phyloP scores from a whole-genome alignment of 2,888 invertebrate genomes.

The Stenotaenia linearis region DNA sequence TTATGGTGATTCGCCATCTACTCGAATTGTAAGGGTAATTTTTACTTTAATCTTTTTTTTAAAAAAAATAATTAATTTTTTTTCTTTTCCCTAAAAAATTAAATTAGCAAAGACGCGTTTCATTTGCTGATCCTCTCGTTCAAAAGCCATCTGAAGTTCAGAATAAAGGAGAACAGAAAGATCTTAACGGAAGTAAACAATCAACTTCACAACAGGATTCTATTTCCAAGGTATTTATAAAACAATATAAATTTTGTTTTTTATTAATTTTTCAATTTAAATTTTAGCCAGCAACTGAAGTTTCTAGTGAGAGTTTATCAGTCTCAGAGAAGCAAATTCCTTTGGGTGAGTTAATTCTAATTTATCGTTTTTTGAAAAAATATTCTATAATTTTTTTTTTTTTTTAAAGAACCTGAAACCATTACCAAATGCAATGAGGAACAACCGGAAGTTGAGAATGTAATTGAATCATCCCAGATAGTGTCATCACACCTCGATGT shows the following conservation, averaged over 20 bases:
- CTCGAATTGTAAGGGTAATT: background rate
- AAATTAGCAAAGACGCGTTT: background rate
- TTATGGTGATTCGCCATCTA: background rate
- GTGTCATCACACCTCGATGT: background rate
- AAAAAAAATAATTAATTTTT: background rate
- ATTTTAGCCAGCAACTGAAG: background rate
- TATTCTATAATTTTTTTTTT: no score
- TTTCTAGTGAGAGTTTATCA: background rate
- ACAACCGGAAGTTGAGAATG: background rate
- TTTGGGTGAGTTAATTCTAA: background rate
- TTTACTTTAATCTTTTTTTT: background rate
- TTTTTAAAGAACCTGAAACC: background rate
- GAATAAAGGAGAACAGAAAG: background rate
- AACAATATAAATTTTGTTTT: no score
- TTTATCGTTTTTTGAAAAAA: background rate
- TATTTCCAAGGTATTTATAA: no score
- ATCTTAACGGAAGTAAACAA: background rate
- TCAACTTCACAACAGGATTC: background rate
- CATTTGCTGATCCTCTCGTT: slow-evolving; percentile 24
- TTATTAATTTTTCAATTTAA: background rate
- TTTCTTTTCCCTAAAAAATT: background rate
- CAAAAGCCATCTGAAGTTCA: background rate
- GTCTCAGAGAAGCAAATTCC: background rate
- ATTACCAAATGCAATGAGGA: no score
- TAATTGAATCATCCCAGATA: no score